Conservation (phyloP, 64 coral and sea anemone species). For the Anthopleura sola region DNA sequence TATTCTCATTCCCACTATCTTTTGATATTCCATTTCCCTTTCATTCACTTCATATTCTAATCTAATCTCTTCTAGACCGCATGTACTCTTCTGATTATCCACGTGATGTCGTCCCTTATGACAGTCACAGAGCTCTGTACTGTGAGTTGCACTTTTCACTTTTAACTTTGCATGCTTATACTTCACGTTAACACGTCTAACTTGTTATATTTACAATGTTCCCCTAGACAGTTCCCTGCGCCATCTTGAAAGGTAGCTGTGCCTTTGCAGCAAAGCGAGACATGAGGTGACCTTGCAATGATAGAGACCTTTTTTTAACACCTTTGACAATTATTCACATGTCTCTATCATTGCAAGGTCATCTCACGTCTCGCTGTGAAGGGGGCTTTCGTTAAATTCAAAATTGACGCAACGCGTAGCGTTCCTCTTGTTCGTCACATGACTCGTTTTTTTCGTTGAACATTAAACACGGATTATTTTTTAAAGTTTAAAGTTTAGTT, state of each 20-base stretch:
- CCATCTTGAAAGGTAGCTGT: no score
- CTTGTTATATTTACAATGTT: not conserved
- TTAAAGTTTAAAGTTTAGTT: not conserved
- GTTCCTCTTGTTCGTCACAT: not conserved
- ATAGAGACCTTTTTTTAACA: no score
- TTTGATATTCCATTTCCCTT: not conserved
- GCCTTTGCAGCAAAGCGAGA: no score
- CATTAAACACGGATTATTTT: not conserved
- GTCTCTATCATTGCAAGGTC: no score
- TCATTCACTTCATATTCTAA: not conserved
- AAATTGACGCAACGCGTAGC: no score
- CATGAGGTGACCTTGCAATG: no score
- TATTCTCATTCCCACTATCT: no score
- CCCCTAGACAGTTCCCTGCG: no score
- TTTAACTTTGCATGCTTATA: not conserved
- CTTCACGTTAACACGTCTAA: not conserved
- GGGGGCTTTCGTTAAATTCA: no score
- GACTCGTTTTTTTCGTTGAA: not conserved
- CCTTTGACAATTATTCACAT: no score
- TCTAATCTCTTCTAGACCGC: constrained; percentile 46
- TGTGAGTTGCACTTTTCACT: constrained; percentile 16
- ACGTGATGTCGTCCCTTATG: constrained; percentile 54
- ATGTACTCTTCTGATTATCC: constrained; percentile 47
- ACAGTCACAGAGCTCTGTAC: constrained; percentile 49
- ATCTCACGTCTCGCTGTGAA: no score